These are phyloP conservation scores for Anableps anableps DNA, from an alignment of 2,797 vertebrate genomes.

Conservation along the genomic window DNA sequence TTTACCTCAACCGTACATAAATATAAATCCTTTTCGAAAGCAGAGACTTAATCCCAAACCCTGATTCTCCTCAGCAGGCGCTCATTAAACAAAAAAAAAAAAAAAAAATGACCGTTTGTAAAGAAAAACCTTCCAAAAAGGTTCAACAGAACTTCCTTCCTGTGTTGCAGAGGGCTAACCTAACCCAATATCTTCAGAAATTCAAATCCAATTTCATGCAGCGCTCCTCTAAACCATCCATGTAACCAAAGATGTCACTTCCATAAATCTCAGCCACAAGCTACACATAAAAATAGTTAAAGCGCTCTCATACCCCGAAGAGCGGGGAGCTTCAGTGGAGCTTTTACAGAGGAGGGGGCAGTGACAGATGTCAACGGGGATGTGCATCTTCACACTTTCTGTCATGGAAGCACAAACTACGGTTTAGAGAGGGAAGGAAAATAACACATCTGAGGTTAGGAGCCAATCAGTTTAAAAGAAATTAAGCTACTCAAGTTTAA, in stretches of 20 bases:
- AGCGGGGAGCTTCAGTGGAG: conserved; percentile 1
- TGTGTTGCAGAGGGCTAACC: conserved; percentile 18
- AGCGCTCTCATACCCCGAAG: background rate
- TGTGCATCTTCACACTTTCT: conserved; percentile 19
- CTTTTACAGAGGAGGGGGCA: conserved; percentile 11
- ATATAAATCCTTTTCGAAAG: background rate
- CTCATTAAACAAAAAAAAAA: conserved; percentile 23
- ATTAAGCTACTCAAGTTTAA: background rate
- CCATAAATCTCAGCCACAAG: conserved; percentile 48
- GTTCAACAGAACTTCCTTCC: conserved; percentile 13
- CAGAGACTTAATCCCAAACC: background rate
- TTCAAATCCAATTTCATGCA: conserved; percentile 65
- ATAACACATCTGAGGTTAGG: background rate
- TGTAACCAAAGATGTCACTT: conserved; percentile 69
- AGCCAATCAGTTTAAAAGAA: background rate
- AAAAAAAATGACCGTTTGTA: background rate
- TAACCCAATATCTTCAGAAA: conserved; percentile 42
- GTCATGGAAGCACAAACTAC: background rate
- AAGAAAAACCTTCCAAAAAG: conserved; percentile 18
- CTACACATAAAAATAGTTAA: conserved; percentile 28
- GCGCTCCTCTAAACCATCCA: conserved; percentile 44
- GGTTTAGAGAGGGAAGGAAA: background rate
- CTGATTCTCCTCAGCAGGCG: background rate
- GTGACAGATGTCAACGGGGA: conserved; percentile 30
- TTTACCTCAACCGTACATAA: background rate